Base-by-base conservation (phyloP, 2,888 invertebrate genomes). In the Pristionchus arcanus region DNA sequence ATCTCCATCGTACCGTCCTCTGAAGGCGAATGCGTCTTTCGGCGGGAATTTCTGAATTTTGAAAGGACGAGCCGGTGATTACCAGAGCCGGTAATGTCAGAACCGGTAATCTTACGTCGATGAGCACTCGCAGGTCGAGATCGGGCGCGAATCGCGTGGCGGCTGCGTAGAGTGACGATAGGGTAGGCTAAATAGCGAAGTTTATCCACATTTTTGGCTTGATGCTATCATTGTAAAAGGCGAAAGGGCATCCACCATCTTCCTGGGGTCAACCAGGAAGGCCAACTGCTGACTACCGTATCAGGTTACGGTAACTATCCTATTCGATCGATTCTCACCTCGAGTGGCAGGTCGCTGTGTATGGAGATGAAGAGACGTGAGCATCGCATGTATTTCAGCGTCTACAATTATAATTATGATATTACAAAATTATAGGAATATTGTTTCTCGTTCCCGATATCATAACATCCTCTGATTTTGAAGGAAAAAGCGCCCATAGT, bases 31-130 rank as follows among this genome's bases (percentile, higher is more conserved):
- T 2, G 74, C 16, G 74, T 42, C 74, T 74, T 34, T 37, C 1
- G 74, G 74, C 21, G 74, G 74, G 37, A 37, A 21, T 19, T 74
- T 74, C 74, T 74, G 74, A 37, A 37, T 37, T 74, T 74, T 37
- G 19, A 74, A 37, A 9, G 37, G 21, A 25, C 3, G 42, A 63
- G 21, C 21, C 25, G 16, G 55, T 25, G 25, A 63, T 63, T 25
- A 4, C 42, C 42, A 9, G 42, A 42, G 42, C 42, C 9, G 42
- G 42, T 5, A 42, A 66, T 66, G n/a, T n/a, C n/a, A 5, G n/a
- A 66, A n/a, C n/a, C 11, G n/a, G 25, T 31, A 68, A 63, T 9
- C 11, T 34, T 71, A 74, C 74, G 25, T 74, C 31, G 21, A 74
- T 74, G 74, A 74, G 37, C 21, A 74, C 74, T 37, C 37, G 74